These are phyloP conservation scores for Apamea epomidion DNA, from an alignment of 2,888 invertebrate genomes.

Conservation along the genomic window DNA sequence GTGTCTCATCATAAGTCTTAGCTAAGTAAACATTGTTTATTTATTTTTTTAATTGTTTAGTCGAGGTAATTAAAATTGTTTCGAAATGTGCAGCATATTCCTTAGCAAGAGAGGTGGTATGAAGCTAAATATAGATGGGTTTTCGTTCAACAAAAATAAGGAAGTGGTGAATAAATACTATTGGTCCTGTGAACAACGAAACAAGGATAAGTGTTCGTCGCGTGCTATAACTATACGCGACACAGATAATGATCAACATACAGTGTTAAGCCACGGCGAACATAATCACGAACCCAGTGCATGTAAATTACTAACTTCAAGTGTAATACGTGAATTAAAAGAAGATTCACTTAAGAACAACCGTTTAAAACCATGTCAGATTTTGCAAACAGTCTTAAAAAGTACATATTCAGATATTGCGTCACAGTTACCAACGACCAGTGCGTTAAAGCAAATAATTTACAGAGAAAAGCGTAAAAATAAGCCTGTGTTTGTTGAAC, in stretches of 20 bases:
- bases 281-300: slow-evolving; percentile 39
- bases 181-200: slow-evolving; percentile 28
- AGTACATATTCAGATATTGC: slow-evolving; percentile 35
- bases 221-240: slow-evolving; percentile 40
- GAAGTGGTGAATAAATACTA: slow-evolving; percentile 33
- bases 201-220: slow-evolving; percentile 34
- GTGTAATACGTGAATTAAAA: slow-evolving; percentile 33
- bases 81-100: slow-evolving; percentile 27
- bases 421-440: slow-evolving; percentile 17
- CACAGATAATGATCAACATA: slow-evolving; percentile 38
- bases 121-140: slow-evolving; percentile 21
- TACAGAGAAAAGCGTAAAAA: slow-evolving; percentile 32
- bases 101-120: slow-evolving; percentile 29
- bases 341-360: slow-evolving; percentile 24
- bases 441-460: slow-evolving; percentile 20
- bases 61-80: slow-evolving; percentile 15
- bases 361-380: slow-evolving; percentile 23
- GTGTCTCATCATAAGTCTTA: slow-evolving; percentile 1
- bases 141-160: slow-evolving; percentile 25
- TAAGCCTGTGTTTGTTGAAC: slow-evolving; percentile 35
- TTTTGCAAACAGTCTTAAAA: slow-evolving; percentile 31
- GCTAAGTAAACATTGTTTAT: slow-evolving; percentile 5
- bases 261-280: slow-evolving; percentile 36
- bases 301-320: slow-evolving; percentile 34
- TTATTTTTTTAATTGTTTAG: slow-evolving; percentile 1